Conservation (phyloP, 2,113 vertebrate species). For the Corythoichthys intestinalis region DNA sequence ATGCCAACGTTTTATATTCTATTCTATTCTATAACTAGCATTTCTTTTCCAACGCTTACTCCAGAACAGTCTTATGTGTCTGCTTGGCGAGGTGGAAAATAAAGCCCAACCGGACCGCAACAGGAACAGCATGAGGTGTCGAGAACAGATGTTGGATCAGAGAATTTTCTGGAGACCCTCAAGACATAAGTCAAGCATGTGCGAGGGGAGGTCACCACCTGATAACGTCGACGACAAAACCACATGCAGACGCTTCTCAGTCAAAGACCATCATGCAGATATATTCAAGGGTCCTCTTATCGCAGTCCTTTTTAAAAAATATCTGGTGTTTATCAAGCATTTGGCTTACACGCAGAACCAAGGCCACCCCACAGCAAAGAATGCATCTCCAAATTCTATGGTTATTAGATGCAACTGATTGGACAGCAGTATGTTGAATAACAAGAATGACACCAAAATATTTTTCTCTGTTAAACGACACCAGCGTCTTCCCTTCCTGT, state of each 20-base stretch:
- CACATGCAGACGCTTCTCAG: conserved; percentile 27
- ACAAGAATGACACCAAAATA: background rate
- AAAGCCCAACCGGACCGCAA: background rate
- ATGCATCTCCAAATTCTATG: too few relatives aligned
- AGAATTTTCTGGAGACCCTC: conserved; percentile 11
- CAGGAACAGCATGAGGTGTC: background rate
- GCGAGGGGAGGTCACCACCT: conserved; percentile 5
- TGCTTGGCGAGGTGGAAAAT: conserved; percentile 1
- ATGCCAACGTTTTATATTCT: too few relatives aligned
- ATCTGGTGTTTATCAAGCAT: too few relatives aligned
- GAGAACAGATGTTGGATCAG: conserved; percentile 9
- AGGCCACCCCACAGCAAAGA: background rate
- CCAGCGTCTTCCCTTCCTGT: background rate
- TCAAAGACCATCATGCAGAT: background rate
- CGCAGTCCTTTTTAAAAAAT: background rate
- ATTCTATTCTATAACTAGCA: background rate
- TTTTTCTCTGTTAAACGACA: conserved; percentile 16
- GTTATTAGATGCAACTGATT: too few relatives aligned
- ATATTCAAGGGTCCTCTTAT: conserved; percentile 1
- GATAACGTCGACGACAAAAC: conserved; percentile 14
- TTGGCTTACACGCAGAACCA: background rate
- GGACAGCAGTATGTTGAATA: background rate
- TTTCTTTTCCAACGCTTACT: background rate
- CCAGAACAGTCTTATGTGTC: background rate
- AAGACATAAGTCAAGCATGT: conserved; percentile 5